Percentiles rank a stretch among this genome's conserved stretches.
These are phyloP conservation scores for Limulus polyphemus DNA, from an alignment of 2,888 invertebrate genomes.

Conservation along the genomic window DNA sequence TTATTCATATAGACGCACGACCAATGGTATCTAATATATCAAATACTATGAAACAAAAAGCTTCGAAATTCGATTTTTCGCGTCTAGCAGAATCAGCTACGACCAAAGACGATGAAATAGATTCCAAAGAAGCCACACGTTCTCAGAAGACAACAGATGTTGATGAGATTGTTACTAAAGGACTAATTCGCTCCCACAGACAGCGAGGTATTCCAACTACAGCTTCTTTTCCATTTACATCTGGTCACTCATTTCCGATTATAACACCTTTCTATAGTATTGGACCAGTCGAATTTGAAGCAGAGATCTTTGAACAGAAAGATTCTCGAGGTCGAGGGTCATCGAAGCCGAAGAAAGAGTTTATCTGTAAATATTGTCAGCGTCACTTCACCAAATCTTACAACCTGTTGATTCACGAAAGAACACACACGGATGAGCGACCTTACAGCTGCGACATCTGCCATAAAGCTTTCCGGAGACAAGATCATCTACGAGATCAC, in stretches of 20 bases:
- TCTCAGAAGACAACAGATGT: too few relatives aligned
- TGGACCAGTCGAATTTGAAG: too few relatives aligned
- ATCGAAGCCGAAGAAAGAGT: slow-evolving; percentile 81
- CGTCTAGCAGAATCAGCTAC: slow-evolving; percentile 33
- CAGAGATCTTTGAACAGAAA: too few relatives aligned
- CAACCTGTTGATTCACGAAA: slow-evolving; percentile 90
- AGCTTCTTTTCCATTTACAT: background rate
- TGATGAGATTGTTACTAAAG: background rate
- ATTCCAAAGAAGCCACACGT: background rate
- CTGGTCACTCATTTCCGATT: slow-evolving; percentile 19
- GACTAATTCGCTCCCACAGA: background rate
- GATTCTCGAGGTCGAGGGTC: slow-evolving; percentile 11
- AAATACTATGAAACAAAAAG: slow-evolving; percentile 4
- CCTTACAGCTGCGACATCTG: slow-evolving; percentile 97
- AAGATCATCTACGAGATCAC: slow-evolving; percentile 88
- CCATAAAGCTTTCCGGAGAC: slow-evolving; percentile 90
- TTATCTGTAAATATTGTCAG: slow-evolving; percentile 95
- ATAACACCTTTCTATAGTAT: slow-evolving; percentile 17
- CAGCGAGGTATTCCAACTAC: background rate
- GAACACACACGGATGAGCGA: slow-evolving; percentile 93
- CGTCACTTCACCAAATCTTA: slow-evolving; percentile 98
- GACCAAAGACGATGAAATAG: slow-evolving; percentile 20
- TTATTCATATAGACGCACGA: too few relatives aligned
- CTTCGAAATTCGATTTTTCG: slow-evolving; percentile 35
- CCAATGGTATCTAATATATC: background rate